A percentile compares a stretch with the other conserved stretches of the same genome.
Evolutionary conservation across 2,113 vertebrate species (phyloP).

Genomic region (Myrmecobius fasciatus): DNA sequence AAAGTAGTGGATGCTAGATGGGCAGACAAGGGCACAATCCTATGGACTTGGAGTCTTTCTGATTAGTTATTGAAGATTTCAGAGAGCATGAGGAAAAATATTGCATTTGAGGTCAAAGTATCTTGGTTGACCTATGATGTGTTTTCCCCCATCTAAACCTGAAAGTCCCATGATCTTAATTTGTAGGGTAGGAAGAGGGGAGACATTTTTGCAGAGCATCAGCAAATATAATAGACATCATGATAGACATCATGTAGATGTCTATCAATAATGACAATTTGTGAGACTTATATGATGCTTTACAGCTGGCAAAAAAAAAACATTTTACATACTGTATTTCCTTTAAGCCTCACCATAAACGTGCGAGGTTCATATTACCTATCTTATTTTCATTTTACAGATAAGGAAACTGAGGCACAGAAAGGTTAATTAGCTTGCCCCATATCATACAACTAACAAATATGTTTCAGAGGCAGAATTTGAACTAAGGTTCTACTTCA

Average conservation of each 20-base stretch:
- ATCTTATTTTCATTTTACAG: not conserved
- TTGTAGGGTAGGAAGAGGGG: not conserved
- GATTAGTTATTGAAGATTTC: not conserved
- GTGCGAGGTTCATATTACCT: not conserved
- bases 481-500: not conserved
- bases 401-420: not conserved
- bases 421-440: not conserved
- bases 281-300: no score
- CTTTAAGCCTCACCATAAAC: not conserved
- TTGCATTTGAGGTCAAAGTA: not conserved
- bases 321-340: not conserved
- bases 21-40: not conserved
- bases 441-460: not conserved
- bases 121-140: not conserved
- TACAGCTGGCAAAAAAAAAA: no score
- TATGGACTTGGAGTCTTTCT: not conserved
- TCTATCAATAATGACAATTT: no score
- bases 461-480: not conserved
- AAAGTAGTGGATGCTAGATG: not conserved
- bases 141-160: no score
- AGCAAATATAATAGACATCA: no score
- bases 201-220: not conserved
- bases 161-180: no score
- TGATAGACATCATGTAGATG: no score
- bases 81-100: not conserved